phyloP scores from a whole-genome alignment of 2,113 vertebrate species.

The Campylomormyrus tamandua region DNA sequence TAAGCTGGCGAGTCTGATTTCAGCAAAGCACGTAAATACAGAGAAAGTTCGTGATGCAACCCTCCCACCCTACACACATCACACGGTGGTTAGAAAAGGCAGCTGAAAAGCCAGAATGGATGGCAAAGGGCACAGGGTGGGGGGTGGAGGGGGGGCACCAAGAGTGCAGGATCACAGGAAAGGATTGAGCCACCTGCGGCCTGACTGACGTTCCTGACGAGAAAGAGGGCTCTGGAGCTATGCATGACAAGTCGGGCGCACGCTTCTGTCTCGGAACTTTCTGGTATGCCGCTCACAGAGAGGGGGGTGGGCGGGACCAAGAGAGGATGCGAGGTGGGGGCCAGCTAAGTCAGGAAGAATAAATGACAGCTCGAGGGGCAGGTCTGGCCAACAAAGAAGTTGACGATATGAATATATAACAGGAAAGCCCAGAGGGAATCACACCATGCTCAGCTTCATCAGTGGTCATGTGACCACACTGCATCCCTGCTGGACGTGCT shows the following conservation, averaged over 20 bases:
- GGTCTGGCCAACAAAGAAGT: constrained; percentile 21
- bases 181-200: constrained; percentile 57
- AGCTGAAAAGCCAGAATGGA: constrained; percentile 9
- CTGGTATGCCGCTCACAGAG: constrained; percentile 62
- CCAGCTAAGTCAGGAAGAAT: constrained; percentile 24
- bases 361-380: constrained; percentile 12
- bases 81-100: not conserved
- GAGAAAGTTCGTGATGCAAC: not conserved
- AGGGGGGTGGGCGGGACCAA: constrained; percentile 29
- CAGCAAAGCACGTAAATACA: not conserved
- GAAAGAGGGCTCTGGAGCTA: constrained; percentile 52
- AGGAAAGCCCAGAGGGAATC: constrained; percentile 4
- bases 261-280: constrained; percentile 55
- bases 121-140: constrained; percentile 58
- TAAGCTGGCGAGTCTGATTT: not conserved
- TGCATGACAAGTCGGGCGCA: constrained; percentile 62
- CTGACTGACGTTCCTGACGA: constrained; percentile 70
- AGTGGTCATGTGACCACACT: not conserved
- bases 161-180: constrained; percentile 49
- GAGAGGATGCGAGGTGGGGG: not conserved
- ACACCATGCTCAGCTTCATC: not conserved
- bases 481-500: not conserved
- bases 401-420: constrained; percentile 25
- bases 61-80: not conserved
- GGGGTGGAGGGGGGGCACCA: constrained; percentile 17